Evolutionary conservation across 2,797 vertebrate species (phyloP).

Genomic region (Pogoniulus pusillus): DNA sequence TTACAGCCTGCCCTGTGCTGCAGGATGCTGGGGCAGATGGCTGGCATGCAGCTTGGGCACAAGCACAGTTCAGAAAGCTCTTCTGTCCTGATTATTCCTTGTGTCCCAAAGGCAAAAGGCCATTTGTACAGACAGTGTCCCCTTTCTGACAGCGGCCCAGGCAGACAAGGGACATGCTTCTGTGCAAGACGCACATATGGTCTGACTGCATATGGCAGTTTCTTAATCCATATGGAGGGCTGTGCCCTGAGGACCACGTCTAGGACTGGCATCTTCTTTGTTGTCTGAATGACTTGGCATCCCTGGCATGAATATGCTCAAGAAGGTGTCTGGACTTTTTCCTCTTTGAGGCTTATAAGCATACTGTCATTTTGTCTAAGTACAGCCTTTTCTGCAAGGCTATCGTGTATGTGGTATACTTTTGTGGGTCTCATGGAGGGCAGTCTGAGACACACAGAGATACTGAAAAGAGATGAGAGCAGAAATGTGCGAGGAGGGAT

Average conservation of each 20-base stretch:
- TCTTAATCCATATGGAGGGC: neutral
- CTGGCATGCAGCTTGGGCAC: neutral
- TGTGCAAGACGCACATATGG: neutral
- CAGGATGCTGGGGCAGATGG: neutral
- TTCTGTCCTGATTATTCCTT: neutral
- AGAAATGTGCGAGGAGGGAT: too few species aligned
- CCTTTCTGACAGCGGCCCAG: neutral
- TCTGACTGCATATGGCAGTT: neutral
- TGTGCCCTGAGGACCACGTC: neutral
- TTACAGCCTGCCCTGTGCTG: fast-evolving
- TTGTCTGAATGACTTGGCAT: neutral
- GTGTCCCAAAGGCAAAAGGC: neutral
- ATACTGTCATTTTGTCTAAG: too few species aligned
- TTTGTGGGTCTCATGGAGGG: too few species aligned
- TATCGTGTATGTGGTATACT: too few species aligned
- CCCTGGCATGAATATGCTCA: neutral
- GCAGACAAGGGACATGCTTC: neutral
- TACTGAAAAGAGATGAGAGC: too few species aligned
- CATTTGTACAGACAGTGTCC: neutral
- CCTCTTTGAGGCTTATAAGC: neutral
- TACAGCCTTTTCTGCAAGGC: too few species aligned
- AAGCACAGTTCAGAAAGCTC: neutral
- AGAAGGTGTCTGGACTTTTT: neutral
- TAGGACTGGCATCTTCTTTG: neutral
- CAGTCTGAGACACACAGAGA: too few species aligned